A percentile compares a stretch with the other conserved stretches of the same genome.
These are phyloP conservation scores for Dunckerocampus dactyliophorus DNA, from an alignment of 2,113 vertebrate species.

Conservation along the genomic window DNA sequence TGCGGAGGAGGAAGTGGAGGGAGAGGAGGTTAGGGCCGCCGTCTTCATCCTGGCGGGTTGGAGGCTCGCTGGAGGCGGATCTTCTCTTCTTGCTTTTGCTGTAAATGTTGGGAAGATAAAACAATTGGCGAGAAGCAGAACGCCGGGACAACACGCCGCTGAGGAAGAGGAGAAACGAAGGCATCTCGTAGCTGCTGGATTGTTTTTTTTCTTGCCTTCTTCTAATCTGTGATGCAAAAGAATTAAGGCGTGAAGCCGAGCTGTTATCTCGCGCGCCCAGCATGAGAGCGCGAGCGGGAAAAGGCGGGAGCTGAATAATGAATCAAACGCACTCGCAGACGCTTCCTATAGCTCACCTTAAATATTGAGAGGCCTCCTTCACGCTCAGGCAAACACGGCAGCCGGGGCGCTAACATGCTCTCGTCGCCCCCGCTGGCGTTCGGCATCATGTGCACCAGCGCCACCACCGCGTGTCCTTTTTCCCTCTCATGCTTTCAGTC, in stretches of 20 bases:
- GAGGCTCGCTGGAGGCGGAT: no score
- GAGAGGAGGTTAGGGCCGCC: not conserved
- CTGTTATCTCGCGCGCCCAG: slow-evolving; percentile 57
- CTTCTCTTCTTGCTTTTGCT: slow-evolving; percentile 13
- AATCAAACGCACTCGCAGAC: slow-evolving; percentile 58
- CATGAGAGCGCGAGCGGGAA: slow-evolving; percentile 36
- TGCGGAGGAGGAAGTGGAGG: not conserved
- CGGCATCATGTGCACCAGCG: no score
- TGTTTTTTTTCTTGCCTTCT: slow-evolving; percentile 8
- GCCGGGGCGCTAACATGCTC: no score
- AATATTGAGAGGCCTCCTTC: no score
- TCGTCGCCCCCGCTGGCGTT: no score
- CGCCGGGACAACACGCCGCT: not conserved
- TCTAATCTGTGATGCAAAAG: slow-evolving; percentile 64
- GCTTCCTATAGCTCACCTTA: slow-evolving; percentile 43
- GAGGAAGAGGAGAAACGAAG: slow-evolving; percentile 27
- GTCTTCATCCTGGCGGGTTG: no score
- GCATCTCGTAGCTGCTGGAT: slow-evolving; percentile 10
- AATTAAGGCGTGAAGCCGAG: slow-evolving; percentile 60
- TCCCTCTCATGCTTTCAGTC: no score
- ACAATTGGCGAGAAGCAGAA: no score
- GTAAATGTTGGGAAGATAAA: no score
- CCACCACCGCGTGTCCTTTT: no score
- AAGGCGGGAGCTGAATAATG: slow-evolving; percentile 62
- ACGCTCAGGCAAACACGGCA: no score